phyloP scores from a whole-genome alignment of 2,888 invertebrate genomes.

The Aplocera efformata region DNA sequence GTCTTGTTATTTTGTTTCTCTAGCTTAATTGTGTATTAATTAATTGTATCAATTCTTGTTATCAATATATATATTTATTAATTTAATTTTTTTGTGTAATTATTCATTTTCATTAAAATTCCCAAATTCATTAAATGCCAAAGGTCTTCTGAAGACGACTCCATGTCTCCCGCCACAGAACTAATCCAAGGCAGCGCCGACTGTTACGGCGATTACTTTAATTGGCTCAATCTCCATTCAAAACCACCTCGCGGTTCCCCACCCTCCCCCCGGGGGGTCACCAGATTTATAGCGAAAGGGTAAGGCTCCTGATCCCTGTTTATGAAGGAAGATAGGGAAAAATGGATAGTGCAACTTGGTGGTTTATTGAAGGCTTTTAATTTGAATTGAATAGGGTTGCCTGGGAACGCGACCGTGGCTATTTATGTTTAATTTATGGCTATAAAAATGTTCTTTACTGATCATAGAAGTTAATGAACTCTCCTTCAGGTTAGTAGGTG shows the following conservation, averaged over 20 bases:
- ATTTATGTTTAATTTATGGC: too few species aligned
- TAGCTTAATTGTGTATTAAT: too few species aligned
- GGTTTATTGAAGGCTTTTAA: constrained; percentile 35
- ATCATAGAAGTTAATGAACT: too few species aligned
- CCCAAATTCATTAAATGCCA: too few species aligned
- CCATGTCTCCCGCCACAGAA: constrained; percentile 50
- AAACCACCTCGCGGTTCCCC: constrained; percentile 71
- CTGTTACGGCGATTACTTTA: constrained; percentile 86
- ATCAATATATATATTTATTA: too few species aligned
- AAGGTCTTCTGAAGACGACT: constrained; percentile 17
- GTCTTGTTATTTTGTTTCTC: too few species aligned
- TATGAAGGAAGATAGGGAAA: constrained; percentile 77
- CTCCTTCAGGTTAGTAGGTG: too few species aligned
- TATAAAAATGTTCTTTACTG: too few species aligned
- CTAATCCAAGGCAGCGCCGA: constrained; percentile 86
- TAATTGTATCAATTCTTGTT: too few species aligned
- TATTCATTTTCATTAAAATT: too few species aligned
- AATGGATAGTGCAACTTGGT: constrained; percentile 40
- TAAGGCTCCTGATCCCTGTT: constrained; percentile 76
- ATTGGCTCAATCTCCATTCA: constrained; percentile 85
- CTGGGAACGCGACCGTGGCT: background rate
- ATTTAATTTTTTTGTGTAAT: too few species aligned
- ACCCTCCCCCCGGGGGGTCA: constrained; percentile 39
- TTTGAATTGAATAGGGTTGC: constrained; percentile 18
- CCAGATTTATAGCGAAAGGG: constrained; percentile 78